Evolutionary conservation across 2,113 vertebrate species (phyloP), one percentile per base, ranked within the genome.

Genomic region (Odocoileus hemionus): DNA sequence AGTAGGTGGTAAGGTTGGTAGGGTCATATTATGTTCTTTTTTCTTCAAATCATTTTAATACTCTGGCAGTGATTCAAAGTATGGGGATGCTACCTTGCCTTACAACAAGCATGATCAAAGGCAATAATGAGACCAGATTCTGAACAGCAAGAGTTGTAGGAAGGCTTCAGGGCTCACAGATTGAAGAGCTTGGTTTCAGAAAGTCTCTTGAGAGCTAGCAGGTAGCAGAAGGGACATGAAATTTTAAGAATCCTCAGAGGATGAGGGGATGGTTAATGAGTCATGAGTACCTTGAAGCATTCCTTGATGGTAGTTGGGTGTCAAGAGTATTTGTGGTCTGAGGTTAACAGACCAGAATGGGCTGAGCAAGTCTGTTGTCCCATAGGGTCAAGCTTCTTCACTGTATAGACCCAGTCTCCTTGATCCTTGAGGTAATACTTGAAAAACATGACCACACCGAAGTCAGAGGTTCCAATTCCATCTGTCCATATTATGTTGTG

Each of bases 261-360:
- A 99, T 67, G 3, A 99, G 99, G 98, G 39, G 43, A 7, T 47
- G 99, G 99, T 57, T 99, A 99, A 97, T 99, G 99, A 76, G 99
- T 99, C 92, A 99, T 98, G 89, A 99, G 98, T 10, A 99, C 98
- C 39, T 99, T 98, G 54, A 99, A 99, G 76, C 99, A 99, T 97
- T 99, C 99, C 99, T 99, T 99, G 96, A 99, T 50, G 6, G 98
- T 99, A 96, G 99, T 99, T 15, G 99, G 97, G 97, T 99, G 99
- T 55, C 99, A 94, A 39, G 99, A 99, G 97, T 99, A 99, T 95
- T 99, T 99, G 98, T 99, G 99, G 36, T 99, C 99, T 0, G 99
- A 16, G 16, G 99, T 99, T 98, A 99, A 99, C 6, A 99, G 99
- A 25, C 99, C 99, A 7, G 99, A 99, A 82, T 99, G 99, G 8